Conservation (phyloP, 37 sponge, comb jelly and placozoan genomes). For the Tethya wilhelma region DNA sequence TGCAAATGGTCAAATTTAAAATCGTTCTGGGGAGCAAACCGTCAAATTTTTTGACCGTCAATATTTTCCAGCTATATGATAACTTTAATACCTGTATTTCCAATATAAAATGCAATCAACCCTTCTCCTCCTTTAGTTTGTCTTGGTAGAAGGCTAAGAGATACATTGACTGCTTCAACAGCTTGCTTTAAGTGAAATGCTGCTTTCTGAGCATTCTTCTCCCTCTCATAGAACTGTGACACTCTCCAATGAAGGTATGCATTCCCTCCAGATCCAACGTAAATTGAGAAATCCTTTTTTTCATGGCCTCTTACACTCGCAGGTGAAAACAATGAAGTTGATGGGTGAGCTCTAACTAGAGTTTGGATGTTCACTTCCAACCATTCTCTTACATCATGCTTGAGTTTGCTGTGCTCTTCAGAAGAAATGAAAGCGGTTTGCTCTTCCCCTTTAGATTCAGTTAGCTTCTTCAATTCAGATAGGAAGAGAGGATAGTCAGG, state of each 20-base stretch:
- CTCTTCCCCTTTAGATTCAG: no score
- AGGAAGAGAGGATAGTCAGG: slow-evolving; percentile 7
- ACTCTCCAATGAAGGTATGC: slow-evolving; percentile 61
- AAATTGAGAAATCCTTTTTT: slow-evolving; percentile 14
- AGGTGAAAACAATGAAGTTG: not conserved
- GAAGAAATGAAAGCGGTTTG: not conserved
- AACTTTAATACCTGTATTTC: slow-evolving; percentile 25
- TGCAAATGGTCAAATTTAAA: no score
- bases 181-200: slow-evolving; percentile 18
- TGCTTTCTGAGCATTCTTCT: slow-evolving; percentile 14
- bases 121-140: not conserved
- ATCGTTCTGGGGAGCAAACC: no score
- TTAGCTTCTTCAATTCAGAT: not conserved
- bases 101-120: slow-evolving; percentile 38
- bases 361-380: not conserved
- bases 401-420: not conserved
- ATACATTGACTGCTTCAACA: slow-evolving; percentile 16
- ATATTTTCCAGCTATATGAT: no score
- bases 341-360: slow-evolving; percentile 3
- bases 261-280: slow-evolving; percentile 41
- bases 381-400: not conserved
- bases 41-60: no score
- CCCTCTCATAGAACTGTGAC: slow-evolving; percentile 11
- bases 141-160: slow-evolving; percentile 6
- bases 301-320: slow-evolving; percentile 13